Base-by-base conservation (phyloP, 2,797 vertebrate species). In the Cottoperca gobio region DNA sequence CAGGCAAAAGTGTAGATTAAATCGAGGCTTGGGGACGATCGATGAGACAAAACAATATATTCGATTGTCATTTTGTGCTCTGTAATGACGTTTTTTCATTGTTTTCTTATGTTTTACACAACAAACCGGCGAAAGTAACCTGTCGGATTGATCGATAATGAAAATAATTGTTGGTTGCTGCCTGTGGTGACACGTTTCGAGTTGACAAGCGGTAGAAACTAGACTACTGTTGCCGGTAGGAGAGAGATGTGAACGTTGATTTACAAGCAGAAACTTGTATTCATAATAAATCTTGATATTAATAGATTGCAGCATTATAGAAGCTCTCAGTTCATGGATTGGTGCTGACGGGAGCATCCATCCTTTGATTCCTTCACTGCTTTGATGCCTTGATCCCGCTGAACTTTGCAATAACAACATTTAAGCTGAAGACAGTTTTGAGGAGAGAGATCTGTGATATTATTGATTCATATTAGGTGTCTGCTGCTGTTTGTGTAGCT, bases 391-490 rank as follows among this genome's bases (percentile, higher is more conserved):
- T 66, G 70, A 85, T 87, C 71, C 71, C 19, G 5, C 67, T 77
- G 79, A 86, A 83, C 77, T 84, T 79, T 66, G 61, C 79, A 78
- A 39, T 74, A 84, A 83, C 70, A 86, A 82, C 79, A 73, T 85
- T 85, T 65, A 75, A 82, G 69, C 73, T 23, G 50, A 46, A 67
- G 59, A 78, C 58, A 24, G 48, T 60, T 83, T 84, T 63, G 35
- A 23, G 24, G 37, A 31, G 55, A 49, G 53, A 26, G 67, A 26
- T 62, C 76, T 46, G 46, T 6, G 60, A 88, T 81, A 72, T 78
- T 75, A 87, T 89, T 70, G 89, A 92, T 91, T 90, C 77, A 80
- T 79, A 76, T 82, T 70, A 65, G 50, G 50, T 69, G 70, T 82
- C 76, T 66, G 79, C 75, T 39, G 70, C 59, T 81, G 86, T 90